Base-by-base conservation (phyloP, 2,888 invertebrate genomes). In the Clitarchus hookeri region DNA sequence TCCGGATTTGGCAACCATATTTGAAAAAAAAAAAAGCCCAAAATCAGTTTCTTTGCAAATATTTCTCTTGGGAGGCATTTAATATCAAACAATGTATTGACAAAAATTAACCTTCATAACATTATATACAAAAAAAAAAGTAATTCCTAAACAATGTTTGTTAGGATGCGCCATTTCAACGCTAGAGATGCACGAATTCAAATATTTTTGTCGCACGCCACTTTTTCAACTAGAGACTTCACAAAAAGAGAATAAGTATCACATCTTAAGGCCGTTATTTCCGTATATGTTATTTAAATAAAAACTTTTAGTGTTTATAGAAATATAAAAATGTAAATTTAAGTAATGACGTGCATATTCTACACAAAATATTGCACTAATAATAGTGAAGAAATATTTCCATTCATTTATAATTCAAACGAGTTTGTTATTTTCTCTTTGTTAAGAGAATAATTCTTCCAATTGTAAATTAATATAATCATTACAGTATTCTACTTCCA, bases 111-210 rank as follows among this genome's bases (percentile, higher is more conserved):
- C 12, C 25, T 79, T 6, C 0, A 79, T n/a, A n/a, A 19, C 2
- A 79, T 12, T 23, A 1, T 36, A 36, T 36, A 36, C 36, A 79
- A n/a, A 26, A 48, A 48, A n/a, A n/a, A n/a, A n/a, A n/a, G n/a
- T 1, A 12, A 0, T 0, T n/a, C 27, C 0, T 2, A 2, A 23
- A 0, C 2, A 23, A 11, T n/a, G 9, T 3, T 0, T 79, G 2
- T 3, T 23, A n/a, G 11, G 8, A 23, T 0, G 8, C 2, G 13
- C 79, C 79, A 23, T 79, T 79, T 79, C 13, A 23, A n/a, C 23
- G n/a, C n/a, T 79, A 79, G 6, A 79, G 23, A 12, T 79, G 79
- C 79, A n/a, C 9, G 13, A 26, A 79, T 12, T n/a, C 12, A 11
- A 1, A 79, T 27, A 79, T 23, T 79, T 79, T 6, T 79, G 25